Percentiles rank a stretch among this genome's conserved stretches.
phyloP scores from a whole-genome alignment of 23 tunicate genomes.

The Corella eumyota region DNA sequence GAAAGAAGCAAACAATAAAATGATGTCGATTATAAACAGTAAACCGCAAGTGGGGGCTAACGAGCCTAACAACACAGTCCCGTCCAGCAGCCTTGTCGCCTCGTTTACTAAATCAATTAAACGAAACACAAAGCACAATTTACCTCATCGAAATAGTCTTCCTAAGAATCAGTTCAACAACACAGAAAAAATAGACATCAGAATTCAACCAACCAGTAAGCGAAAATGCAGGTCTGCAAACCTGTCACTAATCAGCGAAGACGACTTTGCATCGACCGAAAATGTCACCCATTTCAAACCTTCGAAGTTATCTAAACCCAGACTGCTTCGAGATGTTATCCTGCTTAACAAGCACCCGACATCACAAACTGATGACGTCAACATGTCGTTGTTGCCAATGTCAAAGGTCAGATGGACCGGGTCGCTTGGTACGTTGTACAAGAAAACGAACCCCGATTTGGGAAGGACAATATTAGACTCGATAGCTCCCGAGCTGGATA shows the following conservation, averaged over 20 bases:
- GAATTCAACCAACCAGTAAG: background rate
- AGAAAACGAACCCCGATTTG: constrained; percentile 9
- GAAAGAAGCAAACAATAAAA: background rate
- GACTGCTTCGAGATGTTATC: background rate
- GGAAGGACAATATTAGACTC: too few species aligned
- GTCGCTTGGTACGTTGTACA: constrained; percentile 33
- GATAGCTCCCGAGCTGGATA: too few species aligned
- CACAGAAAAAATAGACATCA: background rate
- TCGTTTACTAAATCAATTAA: background rate
- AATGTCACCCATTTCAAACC: constrained; percentile 3
- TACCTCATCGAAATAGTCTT: background rate
- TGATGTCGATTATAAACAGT: background rate
- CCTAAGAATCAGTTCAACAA: too few species aligned
- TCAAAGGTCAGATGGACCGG: constrained; percentile 36
- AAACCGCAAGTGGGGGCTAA: background rate
- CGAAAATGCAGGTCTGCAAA: background rate
- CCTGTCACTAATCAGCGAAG: background rate
- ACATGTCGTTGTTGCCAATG: constrained; percentile 8
- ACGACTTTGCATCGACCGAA: constrained; percentile 2
- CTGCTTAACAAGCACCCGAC: constrained; percentile 1
- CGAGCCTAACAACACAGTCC: background rate
- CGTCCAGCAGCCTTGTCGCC: background rate
- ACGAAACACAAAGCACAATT: background rate
- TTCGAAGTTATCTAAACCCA: background rate
- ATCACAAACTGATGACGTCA: constrained; percentile 1